Conservation (phyloP, 2,888 invertebrate genomes). For the Tribolium freemani region DNA sequence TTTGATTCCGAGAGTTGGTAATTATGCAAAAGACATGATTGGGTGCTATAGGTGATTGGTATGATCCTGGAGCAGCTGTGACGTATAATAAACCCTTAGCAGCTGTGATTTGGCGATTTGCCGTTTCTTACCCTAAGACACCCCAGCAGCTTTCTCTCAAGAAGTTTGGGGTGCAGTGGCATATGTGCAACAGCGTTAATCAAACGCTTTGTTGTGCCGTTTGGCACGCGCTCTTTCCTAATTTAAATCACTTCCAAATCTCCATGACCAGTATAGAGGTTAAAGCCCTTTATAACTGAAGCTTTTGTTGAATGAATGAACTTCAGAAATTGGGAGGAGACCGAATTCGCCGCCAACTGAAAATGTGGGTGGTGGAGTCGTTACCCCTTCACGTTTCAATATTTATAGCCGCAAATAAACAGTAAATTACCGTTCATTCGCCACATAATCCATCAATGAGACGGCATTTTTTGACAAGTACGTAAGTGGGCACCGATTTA, state of each 20-base stretch:
- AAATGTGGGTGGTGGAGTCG: conserved; percentile 21
- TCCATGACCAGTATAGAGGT: conserved; percentile 37
- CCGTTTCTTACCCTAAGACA: conserved; percentile 58
- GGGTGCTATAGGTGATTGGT: conserved; percentile 12
- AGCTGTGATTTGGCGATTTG: conserved; percentile 58
- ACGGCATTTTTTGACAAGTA: not conserved
- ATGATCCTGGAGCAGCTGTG: conserved; percentile 50
- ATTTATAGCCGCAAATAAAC: conserved; percentile 4
- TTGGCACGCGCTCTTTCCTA: conserved; percentile 52
- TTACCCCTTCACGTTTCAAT: conserved; percentile 1
- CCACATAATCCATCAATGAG: conserved; percentile 3
- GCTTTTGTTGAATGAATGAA: conserved; percentile 29
- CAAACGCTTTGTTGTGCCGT: conserved; percentile 52
- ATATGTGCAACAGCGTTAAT: conserved; percentile 55
- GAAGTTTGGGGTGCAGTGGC: conserved; percentile 46
- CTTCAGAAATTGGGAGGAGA: conserved; percentile 30
- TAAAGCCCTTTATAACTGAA: conserved; percentile 38
- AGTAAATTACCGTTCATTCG: not conserved
- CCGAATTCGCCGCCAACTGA: conserved; percentile 2
- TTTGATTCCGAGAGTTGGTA: conserved; percentile 1
- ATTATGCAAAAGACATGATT: conserved; percentile 29
- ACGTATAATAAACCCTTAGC: conserved; percentile 52
- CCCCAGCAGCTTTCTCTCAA: conserved; percentile 53
- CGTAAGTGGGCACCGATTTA: not conserved
- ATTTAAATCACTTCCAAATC: conserved; percentile 45